Evolutionary conservation across 2,888 invertebrate genomes (phyloP), one percentile per base, ranked within the genome.

Genomic region (Patella caerulea): DNA sequence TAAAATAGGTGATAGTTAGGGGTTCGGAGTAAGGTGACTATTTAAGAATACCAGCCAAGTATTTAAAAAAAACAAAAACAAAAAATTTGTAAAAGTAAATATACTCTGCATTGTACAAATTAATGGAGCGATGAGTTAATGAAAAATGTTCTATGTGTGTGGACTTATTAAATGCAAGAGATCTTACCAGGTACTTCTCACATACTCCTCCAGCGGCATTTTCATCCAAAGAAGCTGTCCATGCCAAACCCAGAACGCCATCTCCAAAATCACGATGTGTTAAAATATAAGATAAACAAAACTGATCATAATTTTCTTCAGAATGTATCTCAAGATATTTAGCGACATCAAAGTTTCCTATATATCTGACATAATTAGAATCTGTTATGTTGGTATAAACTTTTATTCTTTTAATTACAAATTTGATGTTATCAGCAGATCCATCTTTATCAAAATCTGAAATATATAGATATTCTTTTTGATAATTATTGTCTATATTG

Each of bases 181-280:
- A 34, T 34, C 34, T 79, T 84, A 88, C 88, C 80, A 80, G 83
- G 71, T 97, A 97, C 91, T 96, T 96, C 93, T 99, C 98, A 92
- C 99, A 99, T 86, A 99, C 98, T 76, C 99, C 99, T 72, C 99
- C 99, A 11, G 83, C 81, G 45, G 70, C 53, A 9, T 97, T 98
- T 9, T 34, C 71, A 7, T 79, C 19, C 2, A 78, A 74, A 9
- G 98, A 97, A 34, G 98, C 99, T 34, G 99, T 98, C 99, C 99
- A 99, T 0, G 99, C 99, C 71, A 99, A 93, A 53, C 99, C 99
- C 69, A 99, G 93, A 24, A 99, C 99, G 79, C 99, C 99, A 12
- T 98, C 98, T 34, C 97, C 97, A 91, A 99, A 99, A 92, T 99
- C 99, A 88, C 98, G 94, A 79, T 98, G 98, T 0, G 99, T 99